These are phyloP conservation scores for Lobophora halterata DNA, from an alignment of 2,888 invertebrate species.

Conservation along the genomic window DNA sequence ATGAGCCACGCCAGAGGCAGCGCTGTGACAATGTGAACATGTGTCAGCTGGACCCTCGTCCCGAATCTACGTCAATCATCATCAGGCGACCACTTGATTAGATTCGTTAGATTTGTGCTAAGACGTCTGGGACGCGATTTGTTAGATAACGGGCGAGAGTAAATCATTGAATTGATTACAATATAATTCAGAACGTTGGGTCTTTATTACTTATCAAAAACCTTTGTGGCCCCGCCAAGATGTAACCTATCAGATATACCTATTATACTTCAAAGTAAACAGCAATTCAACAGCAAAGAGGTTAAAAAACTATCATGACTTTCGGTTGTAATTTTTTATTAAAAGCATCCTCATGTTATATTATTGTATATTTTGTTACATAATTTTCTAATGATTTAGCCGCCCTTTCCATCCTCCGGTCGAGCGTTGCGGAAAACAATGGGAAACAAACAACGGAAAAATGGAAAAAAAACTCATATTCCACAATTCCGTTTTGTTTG, in stretches of 20 bases:
- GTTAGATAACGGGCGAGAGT: conserved; percentile 1
- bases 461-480: conserved; percentile 53
- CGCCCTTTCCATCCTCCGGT: conserved; percentile 31
- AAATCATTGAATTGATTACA: too few species aligned
- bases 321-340: too few species aligned
- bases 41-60: conserved; percentile 21
- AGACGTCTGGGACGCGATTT: conserved; percentile 16
- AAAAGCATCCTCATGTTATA: too few species aligned
- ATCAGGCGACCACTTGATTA: conserved; percentile 44
- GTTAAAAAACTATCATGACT: too few species aligned
- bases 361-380: too few species aligned
- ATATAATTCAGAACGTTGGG: too few species aligned
- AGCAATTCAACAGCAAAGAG: too few species aligned
- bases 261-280: too few species aligned
- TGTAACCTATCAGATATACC: too few species aligned
- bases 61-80: conserved; percentile 47
- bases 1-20: conserved; percentile 17
- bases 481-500: conserved; percentile 53
- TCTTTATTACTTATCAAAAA: too few species aligned
- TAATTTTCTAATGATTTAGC: conserved; percentile 28
- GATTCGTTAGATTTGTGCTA: conserved; percentile 32
- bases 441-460: too few species aligned
- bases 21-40: conserved; percentile 19
- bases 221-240: too few species aligned
- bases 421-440: conserved; percentile 43